Conservation (phyloP, 2,888 invertebrate species). For the Apeira syringaria region DNA sequence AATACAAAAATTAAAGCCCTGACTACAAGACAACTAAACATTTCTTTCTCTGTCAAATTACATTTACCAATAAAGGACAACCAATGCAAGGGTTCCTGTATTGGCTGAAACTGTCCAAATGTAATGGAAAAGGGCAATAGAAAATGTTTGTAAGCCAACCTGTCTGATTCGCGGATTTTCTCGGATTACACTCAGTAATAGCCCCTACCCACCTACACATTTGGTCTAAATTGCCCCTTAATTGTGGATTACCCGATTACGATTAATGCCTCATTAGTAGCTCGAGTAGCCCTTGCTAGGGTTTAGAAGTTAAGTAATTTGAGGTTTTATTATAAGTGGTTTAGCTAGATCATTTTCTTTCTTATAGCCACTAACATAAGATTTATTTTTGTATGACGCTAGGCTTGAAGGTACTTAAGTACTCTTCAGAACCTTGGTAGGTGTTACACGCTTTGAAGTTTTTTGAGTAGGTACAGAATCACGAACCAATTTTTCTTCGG, state of each 20-base stretch:
- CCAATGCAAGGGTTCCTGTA: conserved; percentile 11
- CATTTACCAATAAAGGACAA: background rate
- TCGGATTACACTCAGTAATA: conserved; percentile 12
- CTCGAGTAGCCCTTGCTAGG: conserved; percentile 11
- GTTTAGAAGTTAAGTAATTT: conserved; percentile 16
- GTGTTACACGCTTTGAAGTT: no score
- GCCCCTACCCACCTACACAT: conserved; percentile 9
- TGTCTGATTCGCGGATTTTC: conserved; percentile 12
- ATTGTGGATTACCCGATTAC: conserved; percentile 31
- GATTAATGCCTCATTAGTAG: conserved; percentile 30
- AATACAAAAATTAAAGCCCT: no score
- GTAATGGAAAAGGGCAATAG: conserved; percentile 15
- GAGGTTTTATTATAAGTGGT: conserved; percentile 2
- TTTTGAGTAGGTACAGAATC: no score
- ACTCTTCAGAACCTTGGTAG: no score
- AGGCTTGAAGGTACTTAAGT: no score
- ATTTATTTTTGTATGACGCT: background rate
- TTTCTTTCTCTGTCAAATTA: background rate
- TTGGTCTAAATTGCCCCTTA: conserved; percentile 30
- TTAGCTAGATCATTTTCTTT: background rate
- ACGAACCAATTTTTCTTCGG: no score
- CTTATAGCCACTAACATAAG: conserved; percentile 2
- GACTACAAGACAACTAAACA: no score
- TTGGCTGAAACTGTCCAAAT: conserved; percentile 17
- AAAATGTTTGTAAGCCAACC: conserved; percentile 9